Evolutionary conservation across 2,113 vertebrate species (phyloP), one percentile per base, ranked within the genome.

Genomic region (Dasyprocta punctata): DNA sequence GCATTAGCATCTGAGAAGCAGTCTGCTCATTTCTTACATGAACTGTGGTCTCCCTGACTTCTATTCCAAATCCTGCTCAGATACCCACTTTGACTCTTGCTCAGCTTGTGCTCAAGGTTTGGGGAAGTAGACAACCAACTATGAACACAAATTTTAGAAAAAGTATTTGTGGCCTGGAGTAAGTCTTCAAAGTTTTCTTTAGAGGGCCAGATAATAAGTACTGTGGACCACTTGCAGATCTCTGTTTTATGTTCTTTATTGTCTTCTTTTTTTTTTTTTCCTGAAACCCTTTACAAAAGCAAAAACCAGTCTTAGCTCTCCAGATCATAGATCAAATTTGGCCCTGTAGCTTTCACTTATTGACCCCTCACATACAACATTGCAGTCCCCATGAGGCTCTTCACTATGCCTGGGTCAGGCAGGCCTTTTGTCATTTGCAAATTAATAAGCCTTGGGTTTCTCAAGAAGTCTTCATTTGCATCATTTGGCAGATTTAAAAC

Each of bases 401-500:
- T 54, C 58, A 12, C 22, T 54, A 54, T 44, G 10, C 38, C n/a
- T 91, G 52, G 84, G 67, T 92, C 52, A 86, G 65, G 12, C 9
- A 10, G 41, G n/a, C 33, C 17, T 52, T 84, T 69, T 75, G 75
- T 84, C 87, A 86, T 90, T 80, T 89, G 67, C 67, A 95, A 75
- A 85, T 94, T 61, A 80, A 26, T 65, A 0, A 2, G n/a, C 80
- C 13, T 69, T 65, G 58, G 0, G 28, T 81, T 89, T 95, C 33
- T 75, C 73, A 92, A 73, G 58, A 87, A 54, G 2, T 30, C 3
- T 2, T 0, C 54, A 0, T 60, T 63, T 60, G 3, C 0, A 7
- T 88, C 86, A 47, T 84, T 33, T 24, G 19, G 7, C 98, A 99
- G 99, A 94, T 99, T 99, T 97, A 99, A 99, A 97, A 99, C 99